A percentile compares a stretch with the other conserved stretches of the same genome.
phyloP scores from a whole-genome alignment of 1,140 invertebrate species.

The Drosophila tani region DNA sequence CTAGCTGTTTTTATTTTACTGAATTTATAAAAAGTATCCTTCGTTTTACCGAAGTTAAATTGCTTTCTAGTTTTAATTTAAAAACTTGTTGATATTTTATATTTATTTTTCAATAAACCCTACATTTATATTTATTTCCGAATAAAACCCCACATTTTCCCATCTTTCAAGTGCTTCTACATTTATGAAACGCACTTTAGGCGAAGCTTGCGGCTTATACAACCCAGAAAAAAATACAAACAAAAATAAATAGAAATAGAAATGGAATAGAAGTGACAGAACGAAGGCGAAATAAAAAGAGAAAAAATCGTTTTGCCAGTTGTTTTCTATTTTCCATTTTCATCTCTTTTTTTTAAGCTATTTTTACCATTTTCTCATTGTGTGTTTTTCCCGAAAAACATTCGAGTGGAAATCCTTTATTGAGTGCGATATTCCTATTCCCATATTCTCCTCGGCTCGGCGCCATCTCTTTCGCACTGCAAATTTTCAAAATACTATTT shows the following conservation, averaged over 20 bases:
- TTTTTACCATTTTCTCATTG: slow-evolving; percentile 24
- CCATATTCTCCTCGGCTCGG: not conserved
- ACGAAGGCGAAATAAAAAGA: slow-evolving; percentile 5
- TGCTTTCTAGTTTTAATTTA: too few relatives aligned
- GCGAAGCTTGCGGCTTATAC: slow-evolving; percentile 30
- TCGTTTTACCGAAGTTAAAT: too few relatives aligned
- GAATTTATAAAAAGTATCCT: too few relatives aligned
- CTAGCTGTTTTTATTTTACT: not conserved
- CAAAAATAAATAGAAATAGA: not conserved
- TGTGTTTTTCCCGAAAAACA: slow-evolving; percentile 53
- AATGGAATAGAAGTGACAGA: slow-evolving; percentile 5
- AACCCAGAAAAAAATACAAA: not conserved
- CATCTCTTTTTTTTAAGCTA: not conserved
- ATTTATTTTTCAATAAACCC: too few relatives aligned
- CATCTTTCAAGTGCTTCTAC: not conserved
- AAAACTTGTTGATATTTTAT: not conserved
- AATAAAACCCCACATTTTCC: not conserved
- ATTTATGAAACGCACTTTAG: slow-evolving; percentile 19
- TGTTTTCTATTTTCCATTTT: slow-evolving; percentile 16
- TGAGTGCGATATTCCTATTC: slow-evolving; percentile 52
- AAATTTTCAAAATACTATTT: slow-evolving; percentile 14
- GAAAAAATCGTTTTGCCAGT: slow-evolving; percentile 34
- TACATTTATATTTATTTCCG: not conserved
- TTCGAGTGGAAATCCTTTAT: slow-evolving; percentile 78
- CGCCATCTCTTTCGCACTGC: slow-evolving; percentile 8